phyloP scores from a whole-genome alignment of 2,797 vertebrate genomes.

The Pseudopleuronectes americanus region DNA sequence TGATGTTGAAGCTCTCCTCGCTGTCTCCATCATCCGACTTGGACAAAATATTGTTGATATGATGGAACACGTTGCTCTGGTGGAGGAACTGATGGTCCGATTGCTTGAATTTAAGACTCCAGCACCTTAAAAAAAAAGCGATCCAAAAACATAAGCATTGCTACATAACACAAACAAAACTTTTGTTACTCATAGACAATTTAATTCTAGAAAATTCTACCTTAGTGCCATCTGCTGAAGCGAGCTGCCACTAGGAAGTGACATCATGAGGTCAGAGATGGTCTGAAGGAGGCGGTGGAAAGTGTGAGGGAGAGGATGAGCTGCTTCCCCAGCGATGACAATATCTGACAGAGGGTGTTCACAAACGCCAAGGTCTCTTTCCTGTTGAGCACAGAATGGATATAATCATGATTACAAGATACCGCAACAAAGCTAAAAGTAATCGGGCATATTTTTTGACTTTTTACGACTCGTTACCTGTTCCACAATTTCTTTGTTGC shows the following conservation, averaged over 20 bases:
- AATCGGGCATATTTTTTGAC: fast-evolving
- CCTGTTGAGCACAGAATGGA: constrained; percentile 76
- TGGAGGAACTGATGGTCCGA: constrained; percentile 99
- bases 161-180: background rate
- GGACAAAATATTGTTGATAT: constrained; percentile 99
- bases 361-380: constrained; percentile 96
- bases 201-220: constrained; percentile 71
- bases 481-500: constrained; percentile 93
- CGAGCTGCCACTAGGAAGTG: constrained; percentile 96
- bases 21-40: constrained; percentile 99
- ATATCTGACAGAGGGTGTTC: constrained; percentile 98
- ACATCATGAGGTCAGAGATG: constrained; percentile 99
- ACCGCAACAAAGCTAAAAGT: background rate
- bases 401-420: constrained; percentile 10
- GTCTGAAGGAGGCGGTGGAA: constrained; percentile 99
- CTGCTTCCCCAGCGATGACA: constrained; percentile 97
- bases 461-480: constrained; percentile 81
- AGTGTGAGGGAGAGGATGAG: constrained; percentile 96
- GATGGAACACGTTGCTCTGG: constrained; percentile 99
- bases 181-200: background rate
- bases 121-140: constrained; percentile 86
- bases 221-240: constrained; percentile 99
- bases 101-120: constrained; percentile 99
- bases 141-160: background rate
- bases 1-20: constrained; percentile 99